Evolutionary conservation across 2,797 vertebrate species (phyloP).

Genomic region (Gymnocypris eckloni): DNA sequence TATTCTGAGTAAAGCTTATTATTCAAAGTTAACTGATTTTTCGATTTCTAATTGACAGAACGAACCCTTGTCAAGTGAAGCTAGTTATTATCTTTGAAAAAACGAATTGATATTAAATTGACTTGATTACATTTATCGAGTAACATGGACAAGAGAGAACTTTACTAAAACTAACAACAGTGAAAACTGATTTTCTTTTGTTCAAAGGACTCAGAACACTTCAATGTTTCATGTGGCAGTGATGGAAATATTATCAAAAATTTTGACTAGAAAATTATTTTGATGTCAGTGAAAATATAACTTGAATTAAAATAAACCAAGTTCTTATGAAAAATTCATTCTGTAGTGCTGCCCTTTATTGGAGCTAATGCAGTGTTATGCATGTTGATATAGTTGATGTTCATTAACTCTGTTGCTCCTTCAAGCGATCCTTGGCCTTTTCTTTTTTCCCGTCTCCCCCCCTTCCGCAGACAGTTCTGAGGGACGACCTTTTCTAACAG

Average conservation of each 20-base stretch:
- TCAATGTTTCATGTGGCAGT: neutral
- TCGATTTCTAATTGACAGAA: neutral
- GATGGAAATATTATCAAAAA: neutral
- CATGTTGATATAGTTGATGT: constrained; percentile 4
- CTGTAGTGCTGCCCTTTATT: constrained; percentile 13
- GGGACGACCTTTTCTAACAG: constrained; percentile 27
- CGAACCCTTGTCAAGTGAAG: neutral
- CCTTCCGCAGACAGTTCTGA: neutral
- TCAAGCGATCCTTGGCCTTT: constrained; percentile 37
- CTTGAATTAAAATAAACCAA: neutral
- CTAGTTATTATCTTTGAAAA: neutral
- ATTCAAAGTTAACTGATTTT: neutral
- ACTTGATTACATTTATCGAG: neutral
- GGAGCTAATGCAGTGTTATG: constrained; percentile 14
- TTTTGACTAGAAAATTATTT: neutral
- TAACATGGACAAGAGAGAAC: too few species aligned
- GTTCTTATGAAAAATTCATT: neutral
- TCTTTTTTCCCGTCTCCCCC: neutral
- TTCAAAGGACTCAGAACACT: neutral
- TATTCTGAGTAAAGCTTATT: neutral
- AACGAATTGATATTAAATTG: neutral
- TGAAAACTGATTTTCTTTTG: neutral
- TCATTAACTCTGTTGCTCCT: constrained; percentile 29
- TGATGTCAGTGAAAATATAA: neutral
- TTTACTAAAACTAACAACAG: neutral